Percentiles rank a stretch among this genome's conserved stretches.
Evolutionary conservation across 2,888 invertebrate genomes (phyloP).

Genomic region (Micoletzkya japonica): DNA sequence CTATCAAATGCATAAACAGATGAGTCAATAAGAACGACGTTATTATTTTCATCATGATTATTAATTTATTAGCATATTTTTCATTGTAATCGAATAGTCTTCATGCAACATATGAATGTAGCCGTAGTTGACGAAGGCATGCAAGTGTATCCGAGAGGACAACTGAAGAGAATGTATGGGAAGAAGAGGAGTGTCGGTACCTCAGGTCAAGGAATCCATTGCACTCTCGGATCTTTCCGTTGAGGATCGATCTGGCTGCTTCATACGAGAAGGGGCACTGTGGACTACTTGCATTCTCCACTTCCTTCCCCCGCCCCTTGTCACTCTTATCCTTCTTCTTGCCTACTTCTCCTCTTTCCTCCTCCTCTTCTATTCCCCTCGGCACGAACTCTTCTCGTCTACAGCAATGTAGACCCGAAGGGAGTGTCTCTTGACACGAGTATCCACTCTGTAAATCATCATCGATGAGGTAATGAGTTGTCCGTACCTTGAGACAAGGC

Average conservation of each 20-base stretch:
- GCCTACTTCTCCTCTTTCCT: too few relatives aligned
- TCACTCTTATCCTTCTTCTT: too few relatives aligned
- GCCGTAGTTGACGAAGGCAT: constrained; percentile 43
- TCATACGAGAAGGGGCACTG: constrained; percentile 24
- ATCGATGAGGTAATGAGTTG: too few relatives aligned
- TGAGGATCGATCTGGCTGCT: constrained; percentile 10
- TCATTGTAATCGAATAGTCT: constrained; percentile 22
- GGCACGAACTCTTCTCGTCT: too few relatives aligned
- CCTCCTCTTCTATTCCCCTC: too few relatives aligned
- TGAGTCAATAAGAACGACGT: too few relatives aligned
- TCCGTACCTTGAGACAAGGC: constrained; percentile 33
- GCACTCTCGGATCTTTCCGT: constrained; percentile 21
- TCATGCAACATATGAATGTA: constrained; percentile 41
- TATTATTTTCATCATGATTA: not conserved
- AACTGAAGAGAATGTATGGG: constrained; percentile 33
- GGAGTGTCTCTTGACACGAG: constrained; percentile 38
- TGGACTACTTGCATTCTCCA: not conserved
- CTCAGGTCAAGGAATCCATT: constrained; percentile 28
- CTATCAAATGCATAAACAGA: too few relatives aligned
- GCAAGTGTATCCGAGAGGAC: constrained; percentile 47
- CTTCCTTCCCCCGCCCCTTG: too few relatives aligned
- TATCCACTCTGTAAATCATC: constrained; percentile 30
- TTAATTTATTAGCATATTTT: not conserved
- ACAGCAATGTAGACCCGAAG: constrained; percentile 30
- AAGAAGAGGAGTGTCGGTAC: not conserved